phyloP scores from a whole-genome alignment of 2,888 invertebrate genomes.

The Hanleya hanleyi region DNA sequence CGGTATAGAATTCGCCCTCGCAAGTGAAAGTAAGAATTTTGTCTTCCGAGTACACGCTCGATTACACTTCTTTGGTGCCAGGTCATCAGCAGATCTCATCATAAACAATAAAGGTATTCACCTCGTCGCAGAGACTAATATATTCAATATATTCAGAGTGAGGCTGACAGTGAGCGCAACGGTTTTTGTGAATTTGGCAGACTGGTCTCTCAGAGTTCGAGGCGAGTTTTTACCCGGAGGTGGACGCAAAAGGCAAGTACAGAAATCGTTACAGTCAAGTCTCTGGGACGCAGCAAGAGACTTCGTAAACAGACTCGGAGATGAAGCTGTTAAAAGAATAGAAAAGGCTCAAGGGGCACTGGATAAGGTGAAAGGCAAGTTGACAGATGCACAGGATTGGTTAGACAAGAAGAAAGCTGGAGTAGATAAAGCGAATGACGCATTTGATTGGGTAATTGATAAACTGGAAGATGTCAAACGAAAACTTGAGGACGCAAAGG shows the following conservation, averaged over 20 bases:
- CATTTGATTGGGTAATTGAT: not conserved
- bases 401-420: not conserved
- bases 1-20: not conserved
- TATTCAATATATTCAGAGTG: constrained; percentile 1
- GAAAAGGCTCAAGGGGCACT: not conserved
- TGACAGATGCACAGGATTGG: not conserved
- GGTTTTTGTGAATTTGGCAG: not conserved
- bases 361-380: not conserved
- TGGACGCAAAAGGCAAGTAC: not conserved
- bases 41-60: constrained; percentile 4
- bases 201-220: not conserved
- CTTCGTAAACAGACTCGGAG: not conserved
- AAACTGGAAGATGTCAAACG: not conserved
- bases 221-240: constrained; percentile 10
- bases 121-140: not conserved
- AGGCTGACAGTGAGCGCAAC: not conserved
- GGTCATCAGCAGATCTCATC: not conserved
- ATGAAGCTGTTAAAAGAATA: constrained; percentile 7
- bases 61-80: not conserved
- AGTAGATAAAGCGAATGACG: constrained; percentile 3
- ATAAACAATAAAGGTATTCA: not conserved
- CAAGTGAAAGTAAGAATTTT: constrained; percentile 2
- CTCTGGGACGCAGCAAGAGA: not conserved
- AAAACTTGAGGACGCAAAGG: constrained; percentile 5
- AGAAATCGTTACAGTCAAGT: not conserved